These are phyloP conservation scores for Papilio helenus DNA, from an alignment of 1,140 invertebrate genomes.

Conservation along the genomic window DNA sequence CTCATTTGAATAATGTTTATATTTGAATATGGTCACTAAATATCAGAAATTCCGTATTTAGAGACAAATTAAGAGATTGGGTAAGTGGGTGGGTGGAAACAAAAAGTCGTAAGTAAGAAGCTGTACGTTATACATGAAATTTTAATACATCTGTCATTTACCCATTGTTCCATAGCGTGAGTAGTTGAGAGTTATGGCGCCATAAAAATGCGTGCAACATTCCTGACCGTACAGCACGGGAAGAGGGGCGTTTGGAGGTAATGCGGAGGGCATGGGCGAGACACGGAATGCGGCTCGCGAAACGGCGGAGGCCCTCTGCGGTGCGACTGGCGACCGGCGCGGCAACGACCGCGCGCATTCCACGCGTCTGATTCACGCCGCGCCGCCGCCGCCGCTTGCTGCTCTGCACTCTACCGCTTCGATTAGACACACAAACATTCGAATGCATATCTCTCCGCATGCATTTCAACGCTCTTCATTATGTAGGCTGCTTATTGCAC, in stretches of 20 bases:
- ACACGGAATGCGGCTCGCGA: conserved; percentile 62
- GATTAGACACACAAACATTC: conserved; percentile 5
- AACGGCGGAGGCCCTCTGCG: conserved; percentile 49
- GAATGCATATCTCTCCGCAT: not conserved
- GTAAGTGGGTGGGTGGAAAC: no score
- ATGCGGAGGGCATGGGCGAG: conserved; percentile 23
- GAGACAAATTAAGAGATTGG: not conserved
- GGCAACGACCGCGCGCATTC: conserved; percentile 54
- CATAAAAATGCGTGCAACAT: conserved; percentile 27
- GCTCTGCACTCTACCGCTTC: not conserved
- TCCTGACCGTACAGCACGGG: conserved; percentile 24
- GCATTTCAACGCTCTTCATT: not conserved
- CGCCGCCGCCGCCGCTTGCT: not conserved
- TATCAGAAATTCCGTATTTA: not conserved
- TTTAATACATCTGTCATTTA: not conserved
- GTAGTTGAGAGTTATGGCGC: not conserved
- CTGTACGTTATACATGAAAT: not conserved
- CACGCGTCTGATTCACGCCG: conserved; percentile 54
- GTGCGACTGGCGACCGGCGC: conserved; percentile 52
- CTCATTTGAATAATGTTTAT: not conserved
- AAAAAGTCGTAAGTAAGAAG: not conserved
- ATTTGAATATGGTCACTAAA: not conserved
- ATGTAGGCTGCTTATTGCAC: not conserved
- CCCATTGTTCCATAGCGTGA: not conserved
- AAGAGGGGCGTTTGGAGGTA: conserved; percentile 26